phyloP scores from a whole-genome alignment of 2,797 vertebrate species.

The Gambelia wislizenii region DNA sequence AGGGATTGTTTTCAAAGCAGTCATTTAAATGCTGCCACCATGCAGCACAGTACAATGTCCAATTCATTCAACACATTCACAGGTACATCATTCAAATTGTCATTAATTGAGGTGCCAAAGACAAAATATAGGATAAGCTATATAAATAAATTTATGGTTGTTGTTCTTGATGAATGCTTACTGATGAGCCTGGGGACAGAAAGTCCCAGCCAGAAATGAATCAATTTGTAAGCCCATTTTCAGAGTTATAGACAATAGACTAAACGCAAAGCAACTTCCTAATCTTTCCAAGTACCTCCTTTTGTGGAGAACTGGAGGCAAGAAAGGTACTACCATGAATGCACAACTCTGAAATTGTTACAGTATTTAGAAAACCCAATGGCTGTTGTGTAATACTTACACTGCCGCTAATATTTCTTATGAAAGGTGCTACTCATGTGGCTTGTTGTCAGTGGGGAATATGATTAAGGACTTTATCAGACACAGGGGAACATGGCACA shows the following conservation, averaged over 20 bases:
- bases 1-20: constrained; percentile 53
- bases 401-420: neutral
- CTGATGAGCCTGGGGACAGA: constrained; percentile 46
- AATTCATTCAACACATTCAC: constrained; percentile 52
- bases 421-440: neutral
- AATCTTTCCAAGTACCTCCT: constrained; percentile 20
- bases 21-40: constrained; percentile 52
- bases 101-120: constrained; percentile 44
- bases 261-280: constrained; percentile 51
- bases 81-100: constrained; percentile 47
- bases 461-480: too few species aligned
- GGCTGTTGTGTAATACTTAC: neutral
- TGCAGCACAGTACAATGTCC: constrained; percentile 45
- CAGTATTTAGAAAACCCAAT: neutral
- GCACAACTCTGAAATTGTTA: neutral
- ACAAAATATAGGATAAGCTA: constrained; percentile 34
- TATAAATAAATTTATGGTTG: constrained; percentile 32
- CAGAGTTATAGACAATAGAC: constrained; percentile 30
- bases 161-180: constrained; percentile 45
- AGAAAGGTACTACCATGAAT: neutral
- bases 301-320: constrained; percentile 42
- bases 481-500: too few species aligned
- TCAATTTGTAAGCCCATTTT: constrained; percentile 35
- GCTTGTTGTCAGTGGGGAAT: neutral
- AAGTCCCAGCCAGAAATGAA: constrained; percentile 43